These are phyloP conservation scores for Mus spicilegus DNA, from an alignment of 2,113 vertebrate genomes.

Conservation along the genomic window DNA sequence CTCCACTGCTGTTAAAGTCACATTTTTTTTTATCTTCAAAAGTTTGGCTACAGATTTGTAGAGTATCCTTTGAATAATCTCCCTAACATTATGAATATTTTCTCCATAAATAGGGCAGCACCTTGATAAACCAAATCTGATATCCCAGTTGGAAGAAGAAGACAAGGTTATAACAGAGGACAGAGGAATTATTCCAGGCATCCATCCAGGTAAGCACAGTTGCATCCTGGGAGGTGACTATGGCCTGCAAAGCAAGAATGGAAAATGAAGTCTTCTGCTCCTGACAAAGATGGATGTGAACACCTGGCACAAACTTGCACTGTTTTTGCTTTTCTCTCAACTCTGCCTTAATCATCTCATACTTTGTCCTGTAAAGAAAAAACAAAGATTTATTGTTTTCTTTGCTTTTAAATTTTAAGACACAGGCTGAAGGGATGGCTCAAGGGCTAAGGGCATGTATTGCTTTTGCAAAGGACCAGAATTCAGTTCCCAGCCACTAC, in stretches of 20 bases:
- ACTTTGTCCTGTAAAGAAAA: neutral
- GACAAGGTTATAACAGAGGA: neutral
- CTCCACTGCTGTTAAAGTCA: neutral
- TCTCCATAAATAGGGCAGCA: slow-evolving; percentile 43
- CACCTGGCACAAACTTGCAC: neutral
- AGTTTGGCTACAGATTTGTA: neutral
- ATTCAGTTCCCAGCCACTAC: neutral
- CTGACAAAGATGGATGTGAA: neutral
- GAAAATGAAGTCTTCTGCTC: neutral
- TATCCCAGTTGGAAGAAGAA: slow-evolving; percentile 54
- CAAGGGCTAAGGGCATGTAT: neutral
- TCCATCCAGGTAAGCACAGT: slow-evolving; percentile 63
- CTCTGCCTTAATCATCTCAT: neutral
- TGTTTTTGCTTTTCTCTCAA: neutral
- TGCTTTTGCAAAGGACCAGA: neutral
- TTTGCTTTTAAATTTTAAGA: neutral
- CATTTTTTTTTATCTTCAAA: neutral
- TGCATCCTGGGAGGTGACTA: neutral
- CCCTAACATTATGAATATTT: neutral
- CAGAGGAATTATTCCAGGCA: neutral
- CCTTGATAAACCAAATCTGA: slow-evolving; percentile 54
- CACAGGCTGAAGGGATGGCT: neutral
- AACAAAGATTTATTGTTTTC: neutral
- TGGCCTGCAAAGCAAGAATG: neutral
- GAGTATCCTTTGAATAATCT: neutral